Percentiles rank a stretch among this genome's conserved stretches.
Conservation (phyloP, 2,888 invertebrate genomes). For the Hemaris fuciformis region DNA sequence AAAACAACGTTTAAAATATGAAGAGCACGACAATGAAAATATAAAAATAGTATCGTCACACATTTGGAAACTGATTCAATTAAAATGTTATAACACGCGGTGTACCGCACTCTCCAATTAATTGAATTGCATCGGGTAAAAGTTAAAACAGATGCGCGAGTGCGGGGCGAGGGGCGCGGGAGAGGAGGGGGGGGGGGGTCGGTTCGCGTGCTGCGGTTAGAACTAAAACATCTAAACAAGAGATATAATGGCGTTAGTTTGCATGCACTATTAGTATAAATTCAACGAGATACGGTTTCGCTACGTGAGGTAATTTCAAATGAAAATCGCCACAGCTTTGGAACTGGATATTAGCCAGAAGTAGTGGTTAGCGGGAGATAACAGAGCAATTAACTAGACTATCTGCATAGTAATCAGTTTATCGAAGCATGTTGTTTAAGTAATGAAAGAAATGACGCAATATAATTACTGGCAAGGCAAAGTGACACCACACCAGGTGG, state of each 20-base stretch:
- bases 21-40: too few relatives aligned
- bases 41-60: not conserved
- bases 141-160: not conserved
- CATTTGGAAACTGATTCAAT: not conserved
- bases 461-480: too few relatives aligned
- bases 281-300: not conserved
- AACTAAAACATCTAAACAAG: not conserved
- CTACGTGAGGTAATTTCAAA: not conserved
- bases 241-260: not conserved
- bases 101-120: not conserved
- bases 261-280: not conserved
- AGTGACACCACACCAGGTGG: too few relatives aligned
- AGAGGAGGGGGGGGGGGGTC: not conserved
- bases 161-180: not conserved
- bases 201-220: not conserved
- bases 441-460: too few relatives aligned
- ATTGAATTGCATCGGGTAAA: not conserved
- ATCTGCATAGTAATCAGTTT: too few relatives aligned
- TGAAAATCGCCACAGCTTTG: too few relatives aligned
- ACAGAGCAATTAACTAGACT: too few relatives aligned
- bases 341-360: too few relatives aligned
- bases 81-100: not conserved
- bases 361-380: too few relatives aligned
- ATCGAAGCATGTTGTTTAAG: too few relatives aligned
- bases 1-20: too few relatives aligned